Evolutionary conservation across 2,797 vertebrate species (phyloP).

Genomic region (Otolemur crassicaudatus): DNA sequence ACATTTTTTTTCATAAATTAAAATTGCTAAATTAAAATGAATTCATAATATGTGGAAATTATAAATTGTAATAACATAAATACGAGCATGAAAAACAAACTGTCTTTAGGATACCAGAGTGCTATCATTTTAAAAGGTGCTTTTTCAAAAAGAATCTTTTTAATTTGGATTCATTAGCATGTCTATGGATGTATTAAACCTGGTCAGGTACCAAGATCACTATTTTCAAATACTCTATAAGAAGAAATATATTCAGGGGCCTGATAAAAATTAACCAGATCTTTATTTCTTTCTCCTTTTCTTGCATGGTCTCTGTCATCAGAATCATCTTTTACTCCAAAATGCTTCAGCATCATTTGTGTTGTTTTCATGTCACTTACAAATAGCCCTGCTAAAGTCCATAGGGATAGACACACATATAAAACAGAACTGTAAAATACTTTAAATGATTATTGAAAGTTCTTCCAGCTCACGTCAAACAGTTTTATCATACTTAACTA

Average conservation of each 20-base stretch:
- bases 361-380: conserved; percentile 48
- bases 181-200: neutral
- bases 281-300: neutral
- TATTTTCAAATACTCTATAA: neutral
- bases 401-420: neutral
- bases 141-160: neutral
- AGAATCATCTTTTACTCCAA: conserved; percentile 34
- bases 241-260: neutral
- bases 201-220: neutral
- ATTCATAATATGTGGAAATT: conserved; percentile 20
- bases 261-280: conserved; percentile 13
- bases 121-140: neutral
- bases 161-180: neutral
- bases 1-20: neutral
- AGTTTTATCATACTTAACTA: neutral
- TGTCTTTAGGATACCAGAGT: neutral
- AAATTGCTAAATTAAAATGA: conserved; percentile 16
- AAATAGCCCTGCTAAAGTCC: neutral
- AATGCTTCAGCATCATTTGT: conserved; percentile 18
- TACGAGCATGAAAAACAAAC: conserved; percentile 14
- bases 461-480: neutral
- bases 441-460: conserved; percentile 49
- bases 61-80: neutral
- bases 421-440: neutral
- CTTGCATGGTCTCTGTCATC: neutral